Conservation (phyloP, 2,113 vertebrate species). For the Tretioscincus oriximinensis region DNA sequence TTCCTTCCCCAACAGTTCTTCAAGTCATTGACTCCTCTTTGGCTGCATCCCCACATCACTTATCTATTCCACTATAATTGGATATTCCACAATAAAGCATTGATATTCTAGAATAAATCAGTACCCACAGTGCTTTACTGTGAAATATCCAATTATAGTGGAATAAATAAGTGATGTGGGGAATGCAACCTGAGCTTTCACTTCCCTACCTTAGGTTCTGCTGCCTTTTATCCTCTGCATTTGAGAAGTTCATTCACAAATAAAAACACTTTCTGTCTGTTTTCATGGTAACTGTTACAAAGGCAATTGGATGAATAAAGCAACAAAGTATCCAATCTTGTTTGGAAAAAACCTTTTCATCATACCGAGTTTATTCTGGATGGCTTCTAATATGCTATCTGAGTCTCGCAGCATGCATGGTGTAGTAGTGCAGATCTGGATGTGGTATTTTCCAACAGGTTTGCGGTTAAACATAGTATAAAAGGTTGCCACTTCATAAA, state of each 20-base stretch:
- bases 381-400: constrained; percentile 91
- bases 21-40: background rate
- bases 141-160: too few relatives aligned
- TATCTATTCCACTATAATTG: too few relatives aligned
- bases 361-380: constrained; percentile 95
- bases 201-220: background rate
- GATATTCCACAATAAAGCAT: too few relatives aligned
- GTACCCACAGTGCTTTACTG: too few relatives aligned
- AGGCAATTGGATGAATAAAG: background rate
- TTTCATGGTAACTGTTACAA: background rate
- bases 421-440: constrained; percentile 96
- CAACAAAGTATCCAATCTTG: background rate
- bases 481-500: constrained; percentile 98
- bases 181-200: background rate
- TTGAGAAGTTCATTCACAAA: background rate
- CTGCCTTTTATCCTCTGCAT: background rate
- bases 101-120: too few relatives aligned
- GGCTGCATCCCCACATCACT: too few relatives aligned
- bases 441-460: constrained; percentile 93
- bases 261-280: too few relatives aligned
- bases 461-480: constrained; percentile 98
- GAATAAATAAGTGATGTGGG: too few relatives aligned
- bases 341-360: background rate
- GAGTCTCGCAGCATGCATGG: constrained; percentile 97
- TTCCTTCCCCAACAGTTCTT: background rate